These are phyloP conservation scores for Cremastobaeus sp. DNA, from an alignment of 2,888 invertebrate species.

Conservation along the genomic window DNA sequence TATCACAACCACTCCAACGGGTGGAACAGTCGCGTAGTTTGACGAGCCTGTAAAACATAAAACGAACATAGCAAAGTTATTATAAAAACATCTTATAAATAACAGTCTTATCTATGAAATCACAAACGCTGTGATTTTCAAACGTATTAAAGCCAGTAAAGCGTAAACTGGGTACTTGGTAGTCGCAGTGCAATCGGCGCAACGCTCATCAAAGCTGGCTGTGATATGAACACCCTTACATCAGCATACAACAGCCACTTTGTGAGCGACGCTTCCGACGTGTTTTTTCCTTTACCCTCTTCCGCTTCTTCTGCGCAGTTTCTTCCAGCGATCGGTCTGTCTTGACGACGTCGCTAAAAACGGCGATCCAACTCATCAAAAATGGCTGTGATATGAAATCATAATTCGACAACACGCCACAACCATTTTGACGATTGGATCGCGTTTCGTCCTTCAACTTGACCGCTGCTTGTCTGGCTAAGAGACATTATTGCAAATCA, in stretches of 20 bases:
- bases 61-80: no score
- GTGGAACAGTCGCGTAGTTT: conserved; percentile 79
- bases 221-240: conserved; percentile 87
- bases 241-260: conserved; percentile 93
- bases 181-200: conserved; percentile 74
- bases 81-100: no score
- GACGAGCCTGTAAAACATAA: no score
- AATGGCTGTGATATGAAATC: conserved; percentile 89
- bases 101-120: no score
- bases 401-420: conserved; percentile 77
- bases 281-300: conserved; percentile 31
- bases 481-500: no score
- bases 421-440: conserved; percentile 63
- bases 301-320: conserved; percentile 28
- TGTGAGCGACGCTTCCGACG: conserved; percentile 84
- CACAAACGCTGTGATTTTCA: no score
- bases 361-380: conserved; percentile 92
- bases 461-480: no score
- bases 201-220: conserved; percentile 99
- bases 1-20: conserved; percentile 94
- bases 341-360: conserved; percentile 73
- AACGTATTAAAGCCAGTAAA: no score
- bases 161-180: no score
- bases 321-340: conserved; percentile 13
- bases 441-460: conserved; percentile 44